Evolutionary conservation across 2,797 vertebrate genomes (phyloP).

Genomic region (Geotrypetes seraphini): DNA sequence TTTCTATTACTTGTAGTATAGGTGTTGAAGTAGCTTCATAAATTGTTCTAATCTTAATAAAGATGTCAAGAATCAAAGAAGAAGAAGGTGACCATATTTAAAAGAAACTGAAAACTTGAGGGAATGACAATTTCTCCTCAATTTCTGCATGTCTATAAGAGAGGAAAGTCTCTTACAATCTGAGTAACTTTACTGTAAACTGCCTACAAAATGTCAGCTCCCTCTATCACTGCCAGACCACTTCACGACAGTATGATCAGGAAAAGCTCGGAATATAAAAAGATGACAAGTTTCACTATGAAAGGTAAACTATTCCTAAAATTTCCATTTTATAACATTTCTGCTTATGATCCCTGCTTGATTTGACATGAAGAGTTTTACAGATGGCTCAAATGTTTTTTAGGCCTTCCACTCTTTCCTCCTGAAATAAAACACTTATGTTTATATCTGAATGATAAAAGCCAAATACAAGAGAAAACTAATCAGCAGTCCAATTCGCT

Average conservation of each 20-base stretch:
- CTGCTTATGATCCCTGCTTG: not conserved
- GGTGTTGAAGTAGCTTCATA: too few relatives aligned
- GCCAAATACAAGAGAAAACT: too few relatives aligned
- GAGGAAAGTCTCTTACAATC: not conserved
- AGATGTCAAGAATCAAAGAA: not conserved
- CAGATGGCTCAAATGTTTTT: too few relatives aligned
- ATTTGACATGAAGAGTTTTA: too few relatives aligned
- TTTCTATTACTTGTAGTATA: too few relatives aligned
- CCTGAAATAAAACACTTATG: too few relatives aligned
- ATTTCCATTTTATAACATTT: not conserved
- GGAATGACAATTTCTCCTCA: not conserved
- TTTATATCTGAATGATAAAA: too few relatives aligned
- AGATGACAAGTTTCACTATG: not conserved
- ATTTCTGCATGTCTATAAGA: not conserved
- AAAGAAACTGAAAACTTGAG: not conserved
- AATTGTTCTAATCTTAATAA: too few relatives aligned
- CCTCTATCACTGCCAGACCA: slow-evolving; percentile 4
- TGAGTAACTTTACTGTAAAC: not conserved
- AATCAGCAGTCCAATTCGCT: too few relatives aligned
- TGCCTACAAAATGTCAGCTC: slow-evolving; percentile 3
- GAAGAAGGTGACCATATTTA: not conserved
- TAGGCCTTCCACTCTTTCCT: too few relatives aligned
- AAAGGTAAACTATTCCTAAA: not conserved
- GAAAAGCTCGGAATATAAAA: not conserved
- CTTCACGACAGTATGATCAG: not conserved